Percentiles rank a stretch among this genome's conserved stretches.
These are phyloP conservation scores for Stichodactyla helianthus DNA, from an alignment of 64 coral and sea anemone genomes.

Conservation along the genomic window DNA sequence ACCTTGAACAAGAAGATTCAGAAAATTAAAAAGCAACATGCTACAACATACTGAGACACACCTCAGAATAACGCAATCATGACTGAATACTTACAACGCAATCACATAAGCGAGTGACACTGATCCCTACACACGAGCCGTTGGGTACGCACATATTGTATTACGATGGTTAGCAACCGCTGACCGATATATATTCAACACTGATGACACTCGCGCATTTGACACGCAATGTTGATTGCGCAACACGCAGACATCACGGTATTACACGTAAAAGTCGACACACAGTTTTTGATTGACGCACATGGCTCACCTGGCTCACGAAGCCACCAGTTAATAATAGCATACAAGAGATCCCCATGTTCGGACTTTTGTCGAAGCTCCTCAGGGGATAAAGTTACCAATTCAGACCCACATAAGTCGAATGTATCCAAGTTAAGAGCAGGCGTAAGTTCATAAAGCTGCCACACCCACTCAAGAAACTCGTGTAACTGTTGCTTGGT, in stretches of 20 bases:
- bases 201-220: too few species aligned
- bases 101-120: too few species aligned
- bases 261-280: background rate
- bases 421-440: conserved; percentile 2
- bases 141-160: background rate
- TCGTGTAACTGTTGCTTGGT: conserved; percentile 33
- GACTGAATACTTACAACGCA: too few species aligned
- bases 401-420: conserved; percentile 29
- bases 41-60: too few species aligned
- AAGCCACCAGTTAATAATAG: conserved; percentile 4
- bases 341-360: conserved; percentile 17
- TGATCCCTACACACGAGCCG: background rate
- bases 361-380: conserved; percentile 37
- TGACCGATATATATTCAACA: too few species aligned
- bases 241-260: too few species aligned
- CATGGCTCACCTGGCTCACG: conserved; percentile 8
- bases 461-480: conserved; percentile 41
- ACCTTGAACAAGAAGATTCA: background rate
- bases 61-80: too few species aligned
- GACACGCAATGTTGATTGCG: too few species aligned
- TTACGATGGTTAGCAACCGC: too few species aligned
- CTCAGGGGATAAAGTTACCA: conserved; percentile 15
- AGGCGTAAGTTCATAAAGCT: conserved; percentile 15
- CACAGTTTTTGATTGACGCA: background rate
- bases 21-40: background rate